Base-by-base conservation (phyloP, 2,113 vertebrate genomes). In the Columba janthina region DNA sequence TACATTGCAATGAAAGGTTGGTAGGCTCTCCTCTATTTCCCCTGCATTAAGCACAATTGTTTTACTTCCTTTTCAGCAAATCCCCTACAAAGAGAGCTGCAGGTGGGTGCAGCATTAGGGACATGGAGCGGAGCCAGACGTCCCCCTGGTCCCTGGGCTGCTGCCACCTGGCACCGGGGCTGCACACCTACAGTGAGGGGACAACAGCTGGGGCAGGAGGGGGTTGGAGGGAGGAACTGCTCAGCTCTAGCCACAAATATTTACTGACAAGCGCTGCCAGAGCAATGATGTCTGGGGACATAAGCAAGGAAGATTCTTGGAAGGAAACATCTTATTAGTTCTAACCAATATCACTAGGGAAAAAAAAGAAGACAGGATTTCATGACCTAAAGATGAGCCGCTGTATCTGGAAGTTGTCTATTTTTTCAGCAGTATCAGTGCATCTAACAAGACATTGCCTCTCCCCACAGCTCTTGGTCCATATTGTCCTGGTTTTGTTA, bases 51-150 rank as follows among this genome's bases (percentile, higher is more conserved):
- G 64, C 24, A 15, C 24, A 70, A 56, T 64, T 34, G 15, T 40
- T 90, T 86, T 78, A 74, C 64, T 78, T 88, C 64, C 53, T 81
- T 60, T 69, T 75, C 57, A 82, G 81, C 73, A 88, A 93, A 79
- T 10, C 12, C 79, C 53, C 69, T 74, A 19, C 24, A 64, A 66
- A 51, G 4, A 69, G 48, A 38, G 12, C 44, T 64, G 38, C 26
- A 9, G 89, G 34, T 2, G 15, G 50, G 66, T 25, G 50, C 62
- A 76, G 83, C 24, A 4, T 18, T 15, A 19, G 36, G 65, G 83
- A 5, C 0, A 3, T 14, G 51, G 60, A 83, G 58, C 1, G 0
- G 64, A 75, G 62, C 22, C 91, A 92, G 64, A 6, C 16, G 16
- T 21, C 51, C 42, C 36, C 57, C 24, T 22, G 76, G n/a, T 78